Evolutionary conservation across 2,888 invertebrate genomes (phyloP).

Genomic region (Morinoia aosen): DNA sequence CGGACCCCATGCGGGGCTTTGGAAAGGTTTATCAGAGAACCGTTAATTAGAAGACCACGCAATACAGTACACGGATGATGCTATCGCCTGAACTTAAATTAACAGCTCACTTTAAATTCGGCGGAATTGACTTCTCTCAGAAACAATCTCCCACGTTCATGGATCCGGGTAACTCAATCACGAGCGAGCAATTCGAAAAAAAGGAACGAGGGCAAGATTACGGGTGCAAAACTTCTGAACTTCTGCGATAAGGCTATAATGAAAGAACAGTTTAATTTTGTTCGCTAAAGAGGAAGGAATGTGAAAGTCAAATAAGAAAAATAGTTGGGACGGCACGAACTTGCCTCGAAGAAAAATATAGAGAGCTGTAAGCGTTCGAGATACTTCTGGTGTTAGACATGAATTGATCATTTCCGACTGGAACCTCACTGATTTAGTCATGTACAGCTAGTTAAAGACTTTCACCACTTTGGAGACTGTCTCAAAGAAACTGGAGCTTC

Average conservation of each 20-base stretch:
- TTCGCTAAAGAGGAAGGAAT: neutral
- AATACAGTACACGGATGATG: neutral
- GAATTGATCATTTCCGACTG: neutral
- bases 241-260: neutral
- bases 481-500: neutral
- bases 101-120: neutral
- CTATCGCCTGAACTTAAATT: slow-evolving; percentile 9
- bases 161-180: neutral
- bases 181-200: neutral
- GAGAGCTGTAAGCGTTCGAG: neutral
- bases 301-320: neutral
- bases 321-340: neutral
- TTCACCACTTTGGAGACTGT: neutral
- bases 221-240: neutral
- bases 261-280: neutral
- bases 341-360: neutral
- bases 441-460: neutral
- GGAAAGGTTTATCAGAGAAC: slow-evolving; percentile 12
- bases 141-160: neutral
- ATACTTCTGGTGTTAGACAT: neutral
- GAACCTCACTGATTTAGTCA: neutral
- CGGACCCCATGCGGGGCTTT: neutral
- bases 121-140: neutral
- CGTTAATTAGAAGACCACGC: slow-evolving; percentile 10
- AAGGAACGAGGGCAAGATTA: neutral